These are phyloP conservation scores for Argynnis bischoffii DNA, from an alignment of 2,888 invertebrate species.

Conservation along the genomic window DNA sequence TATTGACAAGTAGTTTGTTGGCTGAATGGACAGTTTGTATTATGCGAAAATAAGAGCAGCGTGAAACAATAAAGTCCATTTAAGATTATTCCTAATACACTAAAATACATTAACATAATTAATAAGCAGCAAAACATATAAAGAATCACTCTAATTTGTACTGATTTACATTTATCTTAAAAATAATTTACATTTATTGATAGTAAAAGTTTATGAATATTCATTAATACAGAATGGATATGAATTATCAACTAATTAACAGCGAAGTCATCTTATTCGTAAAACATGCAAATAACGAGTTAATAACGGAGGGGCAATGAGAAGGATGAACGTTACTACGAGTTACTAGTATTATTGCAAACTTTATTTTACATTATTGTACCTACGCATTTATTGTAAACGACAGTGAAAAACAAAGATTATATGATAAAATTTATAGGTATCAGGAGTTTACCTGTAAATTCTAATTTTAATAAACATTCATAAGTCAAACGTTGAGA, in stretches of 20 bases:
- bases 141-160: background rate
- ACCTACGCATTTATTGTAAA: slow-evolving; percentile 8
- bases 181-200: background rate
- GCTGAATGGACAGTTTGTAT: slow-evolving; percentile 9
- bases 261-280: slow-evolving; percentile 31
- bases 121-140: background rate
- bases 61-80: slow-evolving; percentile 6
- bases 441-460: background rate
- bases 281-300: slow-evolving; percentile 34
- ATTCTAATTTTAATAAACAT: background rate
- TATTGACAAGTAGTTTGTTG: slow-evolving; percentile 17
- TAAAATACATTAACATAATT: background rate
- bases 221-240: slow-evolving; percentile 26
- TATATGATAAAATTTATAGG: background rate
- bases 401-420: background rate
- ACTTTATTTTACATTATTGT: too few species aligned
- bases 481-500: too few species aligned
- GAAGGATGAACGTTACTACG: slow-evolving; percentile 24
- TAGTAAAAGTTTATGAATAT: slow-evolving; percentile 22
- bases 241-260: slow-evolving; percentile 29
- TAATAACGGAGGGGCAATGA: slow-evolving; percentile 29
- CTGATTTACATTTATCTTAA: background rate
- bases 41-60: slow-evolving; percentile 10
- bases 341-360: background rate
- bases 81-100: background rate